Evolutionary conservation across 2,113 vertebrate genomes (phyloP), one percentile per base, ranked within the genome.

Genomic region (Alligator sinensis): DNA sequence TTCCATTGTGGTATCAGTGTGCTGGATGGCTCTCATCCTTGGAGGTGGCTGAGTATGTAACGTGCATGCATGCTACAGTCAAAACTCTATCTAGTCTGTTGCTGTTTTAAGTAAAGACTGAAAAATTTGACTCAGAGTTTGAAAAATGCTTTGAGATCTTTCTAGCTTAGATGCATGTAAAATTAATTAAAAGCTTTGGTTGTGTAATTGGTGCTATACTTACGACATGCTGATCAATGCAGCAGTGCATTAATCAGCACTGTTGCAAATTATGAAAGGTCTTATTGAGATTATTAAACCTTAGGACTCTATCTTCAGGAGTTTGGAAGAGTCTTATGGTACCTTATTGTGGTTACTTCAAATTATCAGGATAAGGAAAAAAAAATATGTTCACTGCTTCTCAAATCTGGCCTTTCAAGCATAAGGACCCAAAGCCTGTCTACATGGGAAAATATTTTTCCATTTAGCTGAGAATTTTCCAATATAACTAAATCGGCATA

Each of bases 81-180:
- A 47, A 47, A 47, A 47, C 47, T 47, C 47, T 47, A 60, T 58
- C 34, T 87, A 87, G 34, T n/a, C 38, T 55, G n/a, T 38, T 27
- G 79, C 89, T 90, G 86, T 70, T 76, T 70, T 24, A 76, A 86
- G 57, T 54, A 70, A 70, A 80, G 30, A 57, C 47, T 72, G 90
- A 19, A 80, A 70, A 4, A 47, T 28, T 82, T 92, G 24, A 38
- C 38, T 54, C 57, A 88, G 28, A 84, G 58, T 14, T 2, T 77
- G 77, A 64, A 74, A 79, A 82, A 24, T n/a, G 62, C 66, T 86
- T 90, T 1, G 4, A 77, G 4, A 62, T 58, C n/a, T n/a, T 75
- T 38, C 59, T 80, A 58, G 62, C 64, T 27, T n/a, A 62, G 2
- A 58, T 34, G 34, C 2, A 15, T 34, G 3, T 77, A 63, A 80